These are phyloP conservation scores for Emmelina monodactyla DNA, from an alignment of 2,888 invertebrate species.

Conservation along the genomic window DNA sequence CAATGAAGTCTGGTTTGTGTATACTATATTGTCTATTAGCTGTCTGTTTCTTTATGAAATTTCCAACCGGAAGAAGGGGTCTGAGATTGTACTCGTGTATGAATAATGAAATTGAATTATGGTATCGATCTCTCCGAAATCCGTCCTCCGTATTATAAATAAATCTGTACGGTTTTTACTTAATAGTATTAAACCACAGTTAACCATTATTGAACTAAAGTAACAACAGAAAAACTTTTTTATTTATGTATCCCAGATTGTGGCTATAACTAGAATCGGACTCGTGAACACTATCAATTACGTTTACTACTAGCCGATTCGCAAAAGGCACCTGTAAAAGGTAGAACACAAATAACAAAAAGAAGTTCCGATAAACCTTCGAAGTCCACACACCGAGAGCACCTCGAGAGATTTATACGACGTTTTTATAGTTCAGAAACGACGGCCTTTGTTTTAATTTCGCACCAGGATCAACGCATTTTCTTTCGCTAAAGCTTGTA, in stretches of 20 bases:
- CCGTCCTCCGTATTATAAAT: too few relatives aligned
- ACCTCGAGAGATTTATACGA: constrained; percentile 44
- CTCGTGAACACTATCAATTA: constrained; percentile 30
- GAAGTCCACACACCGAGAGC: constrained; percentile 41
- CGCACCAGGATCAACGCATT: constrained; percentile 46
- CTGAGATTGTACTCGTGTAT: too few relatives aligned
- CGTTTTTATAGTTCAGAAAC: constrained; percentile 51
- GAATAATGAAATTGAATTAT: too few relatives aligned
- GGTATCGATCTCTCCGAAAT: too few relatives aligned
- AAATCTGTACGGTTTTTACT: too few relatives aligned
- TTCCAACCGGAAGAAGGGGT: background rate
- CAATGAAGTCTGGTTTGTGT: background rate
- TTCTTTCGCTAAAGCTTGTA: constrained; percentile 27
- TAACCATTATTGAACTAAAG: too few relatives aligned
- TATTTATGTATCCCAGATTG: too few relatives aligned
- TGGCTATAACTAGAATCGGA: too few relatives aligned
- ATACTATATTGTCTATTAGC: constrained; percentile 5
- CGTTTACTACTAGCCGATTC: constrained; percentile 9
- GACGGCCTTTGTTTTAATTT: constrained; percentile 61
- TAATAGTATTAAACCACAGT: too few relatives aligned
- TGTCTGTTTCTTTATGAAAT: background rate
- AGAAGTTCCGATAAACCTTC: constrained; percentile 35
- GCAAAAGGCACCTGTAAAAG: constrained; percentile 31
- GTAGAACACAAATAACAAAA: constrained; percentile 40
- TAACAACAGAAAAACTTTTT: too few relatives aligned